These are phyloP conservation scores for Molossus molossus DNA, from an alignment of 2,797 vertebrate species.

Conservation along the genomic window DNA sequence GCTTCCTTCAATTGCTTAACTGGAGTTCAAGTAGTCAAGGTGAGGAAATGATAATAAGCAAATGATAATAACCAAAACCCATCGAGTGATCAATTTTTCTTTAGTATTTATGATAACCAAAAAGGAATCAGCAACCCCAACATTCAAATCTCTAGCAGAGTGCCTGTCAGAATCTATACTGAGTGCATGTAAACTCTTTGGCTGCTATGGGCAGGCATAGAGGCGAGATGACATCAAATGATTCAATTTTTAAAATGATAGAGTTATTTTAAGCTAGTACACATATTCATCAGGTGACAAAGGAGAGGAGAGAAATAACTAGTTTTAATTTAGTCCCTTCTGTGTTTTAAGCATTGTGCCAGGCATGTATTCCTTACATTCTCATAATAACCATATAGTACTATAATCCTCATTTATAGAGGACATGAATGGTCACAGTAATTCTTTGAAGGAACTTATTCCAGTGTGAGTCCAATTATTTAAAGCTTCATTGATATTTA, in stretches of 20 bases:
- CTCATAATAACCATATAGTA: not conserved
- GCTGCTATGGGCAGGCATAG: not conserved
- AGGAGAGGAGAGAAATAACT: not conserved
- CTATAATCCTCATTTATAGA: not conserved
- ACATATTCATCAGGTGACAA: not conserved
- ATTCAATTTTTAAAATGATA: not conserved
- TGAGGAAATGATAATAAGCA: slow-evolving; percentile 51
- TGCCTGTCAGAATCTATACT: not conserved
- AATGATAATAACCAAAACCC: not conserved
- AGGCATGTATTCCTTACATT: not conserved
- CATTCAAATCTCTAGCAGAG: not conserved
- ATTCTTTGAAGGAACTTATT: slow-evolving; percentile 21
- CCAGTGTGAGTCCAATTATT: not conserved
- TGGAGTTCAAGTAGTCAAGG: slow-evolving; percentile 33
- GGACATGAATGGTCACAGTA: not conserved
- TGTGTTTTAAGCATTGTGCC: not conserved
- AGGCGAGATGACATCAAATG: not conserved
- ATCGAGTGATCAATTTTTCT: not conserved
- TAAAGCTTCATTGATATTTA: not conserved
- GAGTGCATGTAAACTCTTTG: not conserved
- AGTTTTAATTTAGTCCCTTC: not conserved
- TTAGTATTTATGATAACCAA: not conserved
- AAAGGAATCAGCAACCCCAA: not conserved
- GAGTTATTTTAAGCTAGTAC: not conserved
- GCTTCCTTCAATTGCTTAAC: slow-evolving; percentile 24